These are phyloP conservation scores for Tokudaia muenninki DNA, from an alignment of 2,797 vertebrate species.

Conservation along the genomic window DNA sequence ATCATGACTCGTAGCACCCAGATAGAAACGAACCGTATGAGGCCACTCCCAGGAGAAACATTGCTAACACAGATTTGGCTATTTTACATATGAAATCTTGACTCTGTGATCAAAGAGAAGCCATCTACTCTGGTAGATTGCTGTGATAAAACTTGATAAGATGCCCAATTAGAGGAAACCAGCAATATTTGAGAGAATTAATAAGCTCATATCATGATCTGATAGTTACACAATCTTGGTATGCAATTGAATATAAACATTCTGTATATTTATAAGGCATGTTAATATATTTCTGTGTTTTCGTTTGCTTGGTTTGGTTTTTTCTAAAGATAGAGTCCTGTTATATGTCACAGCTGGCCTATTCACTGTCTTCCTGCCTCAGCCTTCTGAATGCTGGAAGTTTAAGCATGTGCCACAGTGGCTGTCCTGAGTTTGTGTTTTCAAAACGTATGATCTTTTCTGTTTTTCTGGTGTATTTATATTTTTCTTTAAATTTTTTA, in stretches of 20 bases:
- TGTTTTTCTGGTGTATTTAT: not conserved
- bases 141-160: not conserved
- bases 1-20: not conserved
- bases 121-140: not conserved
- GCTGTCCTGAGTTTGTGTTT: not conserved
- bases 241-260: slow-evolving; percentile 49
- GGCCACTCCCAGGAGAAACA: not conserved
- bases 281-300: slow-evolving; percentile 27
- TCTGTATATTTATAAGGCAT: slow-evolving; percentile 41
- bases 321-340: not conserved
- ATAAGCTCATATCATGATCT: not conserved
- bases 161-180: slow-evolving; percentile 14
- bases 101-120: not conserved
- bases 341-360: not conserved
- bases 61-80: not conserved
- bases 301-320: not conserved
- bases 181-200: slow-evolving; percentile 22
- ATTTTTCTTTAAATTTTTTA: not conserved
- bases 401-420: not conserved
- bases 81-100: not conserved
- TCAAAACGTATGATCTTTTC: not conserved
- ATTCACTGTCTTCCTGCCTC: not conserved
- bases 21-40: not conserved
- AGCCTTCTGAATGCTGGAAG: not conserved
- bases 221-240: slow-evolving; percentile 44